These are phyloP conservation scores for Leptatherina wallacei DNA, from an alignment of 2,797 vertebrate genomes.

Conservation along the genomic window DNA sequence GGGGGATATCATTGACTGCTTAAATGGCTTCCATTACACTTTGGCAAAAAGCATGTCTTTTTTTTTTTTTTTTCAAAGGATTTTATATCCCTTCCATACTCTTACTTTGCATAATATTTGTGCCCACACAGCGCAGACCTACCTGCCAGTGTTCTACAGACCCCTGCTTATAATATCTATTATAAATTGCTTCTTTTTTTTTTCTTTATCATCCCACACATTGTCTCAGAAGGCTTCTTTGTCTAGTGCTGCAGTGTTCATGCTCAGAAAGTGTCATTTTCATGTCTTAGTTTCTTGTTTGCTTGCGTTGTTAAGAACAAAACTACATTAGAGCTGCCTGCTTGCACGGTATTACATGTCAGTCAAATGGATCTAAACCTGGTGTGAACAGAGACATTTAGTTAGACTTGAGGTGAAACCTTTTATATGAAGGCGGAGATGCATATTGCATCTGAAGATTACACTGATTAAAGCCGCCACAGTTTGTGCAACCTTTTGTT, in stretches of 20 bases:
- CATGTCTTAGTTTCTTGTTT: slow-evolving; percentile 64
- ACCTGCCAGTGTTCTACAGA: slow-evolving; percentile 71
- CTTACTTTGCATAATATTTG: slow-evolving; percentile 73
- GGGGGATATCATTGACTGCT: slow-evolving; percentile 84
- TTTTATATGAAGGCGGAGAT: slow-evolving; percentile 11
- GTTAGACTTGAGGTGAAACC: slow-evolving; percentile 22
- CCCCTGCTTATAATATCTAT: slow-evolving; percentile 63
- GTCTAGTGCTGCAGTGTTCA: slow-evolving; percentile 73
- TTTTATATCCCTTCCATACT: slow-evolving; percentile 72
- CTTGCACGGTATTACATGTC: slow-evolving; percentile 63
- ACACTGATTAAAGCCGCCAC: slow-evolving; percentile 2
- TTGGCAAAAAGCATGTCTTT: slow-evolving; percentile 81
- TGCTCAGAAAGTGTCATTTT: slow-evolving; percentile 69
- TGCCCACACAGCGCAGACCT: slow-evolving; percentile 67
- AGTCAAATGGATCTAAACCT: slow-evolving; percentile 41
- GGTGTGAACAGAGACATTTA: slow-evolving; percentile 13
- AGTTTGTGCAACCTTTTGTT: not conserved
- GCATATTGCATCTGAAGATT: slow-evolving; percentile 4
- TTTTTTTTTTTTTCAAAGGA: slow-evolving; percentile 60
- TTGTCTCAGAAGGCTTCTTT: slow-evolving; percentile 79
- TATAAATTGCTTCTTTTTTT: slow-evolving; percentile 66
- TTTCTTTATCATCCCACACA: slow-evolving; percentile 77
- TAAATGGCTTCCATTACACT: slow-evolving; percentile 85
- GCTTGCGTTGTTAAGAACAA: slow-evolving; percentile 60
- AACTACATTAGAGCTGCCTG: slow-evolving; percentile 56